These are phyloP conservation scores for Oreocharis arfaki DNA, from an alignment of 2,113 vertebrate species.

Conservation along the genomic window DNA sequence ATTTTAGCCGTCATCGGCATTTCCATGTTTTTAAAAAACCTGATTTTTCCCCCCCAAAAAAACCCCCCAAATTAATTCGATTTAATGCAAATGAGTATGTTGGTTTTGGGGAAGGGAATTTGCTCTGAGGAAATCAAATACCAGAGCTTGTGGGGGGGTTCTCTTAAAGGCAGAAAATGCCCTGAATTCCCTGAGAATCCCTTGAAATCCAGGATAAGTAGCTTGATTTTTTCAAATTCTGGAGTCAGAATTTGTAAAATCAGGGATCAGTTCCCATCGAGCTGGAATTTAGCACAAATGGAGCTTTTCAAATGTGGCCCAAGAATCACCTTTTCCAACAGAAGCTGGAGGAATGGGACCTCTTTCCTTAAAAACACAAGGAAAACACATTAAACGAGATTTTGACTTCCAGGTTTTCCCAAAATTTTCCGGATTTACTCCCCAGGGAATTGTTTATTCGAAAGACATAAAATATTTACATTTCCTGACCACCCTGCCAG, in stretches of 20 bases:
- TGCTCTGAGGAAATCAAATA: background rate
- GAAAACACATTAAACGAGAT: background rate
- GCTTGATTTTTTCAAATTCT: background rate
- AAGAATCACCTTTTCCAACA: background rate
- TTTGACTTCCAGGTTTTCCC: background rate
- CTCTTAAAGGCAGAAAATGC: background rate
- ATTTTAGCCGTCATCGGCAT: background rate
- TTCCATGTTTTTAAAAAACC: background rate
- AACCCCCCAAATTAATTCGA: fast-evolving
- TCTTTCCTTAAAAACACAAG: background rate
- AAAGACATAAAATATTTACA: background rate
- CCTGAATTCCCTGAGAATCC: background rate
- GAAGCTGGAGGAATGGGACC: background rate
- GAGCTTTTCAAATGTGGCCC: fast-evolving
- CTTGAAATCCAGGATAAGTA: background rate
- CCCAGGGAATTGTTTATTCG: background rate
- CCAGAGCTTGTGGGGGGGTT: background rate
- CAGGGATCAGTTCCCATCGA: background rate
- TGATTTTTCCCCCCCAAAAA: background rate
- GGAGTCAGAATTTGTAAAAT: background rate
- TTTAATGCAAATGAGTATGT: background rate
- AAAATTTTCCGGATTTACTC: background rate
- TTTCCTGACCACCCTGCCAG: no score
- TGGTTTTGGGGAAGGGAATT: background rate
- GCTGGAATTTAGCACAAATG: background rate